These are phyloP conservation scores for Melanotus villosus DNA, from an alignment of 2,888 invertebrate genomes.

Conservation along the genomic window DNA sequence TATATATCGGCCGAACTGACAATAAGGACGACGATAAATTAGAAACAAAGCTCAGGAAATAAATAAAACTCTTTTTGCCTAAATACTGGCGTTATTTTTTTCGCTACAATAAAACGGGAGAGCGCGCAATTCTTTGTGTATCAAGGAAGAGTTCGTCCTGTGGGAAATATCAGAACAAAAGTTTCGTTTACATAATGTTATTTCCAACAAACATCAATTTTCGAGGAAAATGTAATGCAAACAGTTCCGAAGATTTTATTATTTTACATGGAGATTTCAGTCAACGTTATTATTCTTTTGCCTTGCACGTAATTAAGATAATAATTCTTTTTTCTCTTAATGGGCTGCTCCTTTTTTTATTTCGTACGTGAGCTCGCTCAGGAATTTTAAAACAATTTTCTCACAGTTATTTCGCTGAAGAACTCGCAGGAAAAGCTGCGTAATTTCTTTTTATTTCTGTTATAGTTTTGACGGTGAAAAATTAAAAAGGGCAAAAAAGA, in stretches of 20 bases:
- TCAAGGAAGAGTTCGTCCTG: slow-evolving; percentile 32
- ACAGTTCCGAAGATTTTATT: slow-evolving; percentile 23
- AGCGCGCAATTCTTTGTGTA: slow-evolving; percentile 24
- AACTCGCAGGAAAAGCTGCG: background rate
- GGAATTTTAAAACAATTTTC: slow-evolving; percentile 20
- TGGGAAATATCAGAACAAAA: slow-evolving; percentile 45
- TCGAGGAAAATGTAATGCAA: slow-evolving; percentile 7
- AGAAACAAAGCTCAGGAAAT: background rate
- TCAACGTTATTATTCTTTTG: slow-evolving; percentile 6
- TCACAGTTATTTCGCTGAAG: background rate
- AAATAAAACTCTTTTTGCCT: background rate
- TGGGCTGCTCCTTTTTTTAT: background rate
- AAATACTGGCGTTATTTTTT: slow-evolving; percentile 1
- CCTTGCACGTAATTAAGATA: slow-evolving; percentile 10
- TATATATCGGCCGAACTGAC: background rate
- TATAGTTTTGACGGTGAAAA: background rate
- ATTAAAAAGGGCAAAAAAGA: no score
- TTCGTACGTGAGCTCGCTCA: background rate
- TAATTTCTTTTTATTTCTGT: background rate
- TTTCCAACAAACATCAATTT: slow-evolving; percentile 28
- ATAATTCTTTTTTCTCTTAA: slow-evolving; percentile 15
- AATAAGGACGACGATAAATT: background rate
- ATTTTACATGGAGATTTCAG: slow-evolving; percentile 17
- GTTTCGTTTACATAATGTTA: slow-evolving; percentile 40
- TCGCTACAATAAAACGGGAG: slow-evolving; percentile 23